These are phyloP conservation scores for Calameuta idolon DNA, from an alignment of 2,888 invertebrate genomes.

Conservation along the genomic window DNA sequence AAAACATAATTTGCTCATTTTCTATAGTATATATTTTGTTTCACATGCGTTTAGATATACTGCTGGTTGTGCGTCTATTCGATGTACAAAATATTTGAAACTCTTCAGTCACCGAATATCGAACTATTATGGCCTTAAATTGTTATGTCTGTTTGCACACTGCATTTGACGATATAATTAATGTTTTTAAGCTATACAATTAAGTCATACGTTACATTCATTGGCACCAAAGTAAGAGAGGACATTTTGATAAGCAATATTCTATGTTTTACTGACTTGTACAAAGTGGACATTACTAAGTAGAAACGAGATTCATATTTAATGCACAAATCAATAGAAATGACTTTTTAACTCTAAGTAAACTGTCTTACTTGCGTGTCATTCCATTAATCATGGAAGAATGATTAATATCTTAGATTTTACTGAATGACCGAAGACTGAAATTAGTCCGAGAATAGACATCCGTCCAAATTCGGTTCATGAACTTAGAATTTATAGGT, in stretches of 20 bases:
- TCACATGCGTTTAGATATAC: slow-evolving; percentile 75
- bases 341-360: not conserved
- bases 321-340: not conserved
- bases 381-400: slow-evolving; percentile 24
- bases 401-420: slow-evolving; percentile 23
- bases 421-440: slow-evolving; percentile 50
- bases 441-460: slow-evolving; percentile 41
- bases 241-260: slow-evolving; percentile 15
- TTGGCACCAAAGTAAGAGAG: slow-evolving; percentile 41
- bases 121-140: slow-evolving; percentile 78
- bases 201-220: slow-evolving; percentile 25
- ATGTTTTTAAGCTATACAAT: slow-evolving; percentile 6
- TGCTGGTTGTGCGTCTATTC: slow-evolving; percentile 89
- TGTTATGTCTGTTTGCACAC: not conserved
- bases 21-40: slow-evolving; percentile 3
- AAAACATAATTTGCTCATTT: not conserved
- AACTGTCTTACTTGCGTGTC: slow-evolving; percentile 5
- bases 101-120: slow-evolving; percentile 88
- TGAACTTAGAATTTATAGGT: slow-evolving; percentile 11
- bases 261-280: not conserved
- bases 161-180: not conserved
- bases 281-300: not conserved
- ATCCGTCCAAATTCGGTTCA: slow-evolving; percentile 55
- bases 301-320: not conserved
- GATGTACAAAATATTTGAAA: slow-evolving; percentile 83